Base-by-base conservation (phyloP, 2,888 invertebrate species). In the Mythimna albipuncta region DNA sequence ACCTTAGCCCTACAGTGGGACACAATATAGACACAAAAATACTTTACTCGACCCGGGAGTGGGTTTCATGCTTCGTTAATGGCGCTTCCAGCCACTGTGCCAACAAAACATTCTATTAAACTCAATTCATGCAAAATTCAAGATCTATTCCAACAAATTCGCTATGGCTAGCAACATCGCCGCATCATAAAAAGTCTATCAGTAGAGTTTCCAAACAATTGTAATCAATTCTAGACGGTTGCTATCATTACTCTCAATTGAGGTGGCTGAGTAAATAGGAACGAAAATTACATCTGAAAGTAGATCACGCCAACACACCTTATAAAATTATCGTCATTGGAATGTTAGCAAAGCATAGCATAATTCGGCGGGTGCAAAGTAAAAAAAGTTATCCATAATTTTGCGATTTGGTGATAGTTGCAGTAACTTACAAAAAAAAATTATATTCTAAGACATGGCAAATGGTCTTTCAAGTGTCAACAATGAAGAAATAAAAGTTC, bases 241-340 rank as follows among this genome's bases (percentile, higher is more conserved):
- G 52, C 69, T 41, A 69, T 69, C 66, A 50, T 73, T 74, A 76
- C 47, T 76, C 32, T 76, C 47, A 41, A 68, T 77, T 19, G 68
- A 77, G 44, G 44, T 44, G 44, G 47, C 47, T 19, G 16, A 47
- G 38, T 67, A 61, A 26, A 35, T 58, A 75, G 21, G 4, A 47
- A 47, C 38, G 38, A 35, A 52, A 61, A 77, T 77, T 74, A 61
- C 54, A 50, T 21, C 6, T 47, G 47, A 47, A 47, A 47, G 47
- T 47, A 47, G 47, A 41, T 58, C 50, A 58, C 50, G 52, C 16
- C 64, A 52, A 59, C 35, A 66, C 35, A 59, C 59, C 59, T 26
- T 61, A 21, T 11, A 61, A 32, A 76, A 74, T 67, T 32, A 77
- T 11, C 47, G 54, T 16, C 47, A 47, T 47, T 47, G 47, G 47